These are phyloP conservation scores for Nephrotoma flavescens DNA, from an alignment of 2,888 invertebrate species.

Conservation along the genomic window DNA sequence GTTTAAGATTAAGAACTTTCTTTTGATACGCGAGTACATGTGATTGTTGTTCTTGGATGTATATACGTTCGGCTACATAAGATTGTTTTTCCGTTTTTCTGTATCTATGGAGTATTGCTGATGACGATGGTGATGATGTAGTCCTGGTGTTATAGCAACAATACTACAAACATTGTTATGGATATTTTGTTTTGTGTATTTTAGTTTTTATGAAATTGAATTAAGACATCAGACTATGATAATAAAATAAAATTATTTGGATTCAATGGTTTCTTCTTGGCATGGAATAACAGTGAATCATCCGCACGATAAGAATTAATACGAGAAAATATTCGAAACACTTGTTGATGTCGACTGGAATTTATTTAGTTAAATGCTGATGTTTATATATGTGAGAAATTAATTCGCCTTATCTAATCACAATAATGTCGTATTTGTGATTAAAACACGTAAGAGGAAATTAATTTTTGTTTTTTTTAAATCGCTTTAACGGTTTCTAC, in stretches of 20 bases:
- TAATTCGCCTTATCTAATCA: neutral
- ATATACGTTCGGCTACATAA: neutral
- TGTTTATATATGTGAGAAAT: neutral
- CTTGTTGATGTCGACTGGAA: neutral
- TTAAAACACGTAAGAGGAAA: neutral
- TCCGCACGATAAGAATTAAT: neutral
- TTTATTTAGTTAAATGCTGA: neutral
- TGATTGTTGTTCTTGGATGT: no score
- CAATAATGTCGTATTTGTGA: neutral
- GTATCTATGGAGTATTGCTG: neutral
- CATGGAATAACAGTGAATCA: neutral
- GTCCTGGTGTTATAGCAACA: neutral
- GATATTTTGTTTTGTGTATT: neutral
- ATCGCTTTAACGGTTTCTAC: neutral
- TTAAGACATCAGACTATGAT: neutral
- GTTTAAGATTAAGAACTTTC: neutral
- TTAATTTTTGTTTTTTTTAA: neutral
- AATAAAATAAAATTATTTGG: neutral
- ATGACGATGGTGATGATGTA: neutral
- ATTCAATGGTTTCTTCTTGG: neutral
- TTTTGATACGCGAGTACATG: no score
- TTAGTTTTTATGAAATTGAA: neutral
- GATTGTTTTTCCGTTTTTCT: neutral
- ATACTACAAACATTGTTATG: neutral
- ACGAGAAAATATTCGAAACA: neutral